Conservation (phyloP, 2,797 vertebrate species). For the Echeneis naucrates region DNA sequence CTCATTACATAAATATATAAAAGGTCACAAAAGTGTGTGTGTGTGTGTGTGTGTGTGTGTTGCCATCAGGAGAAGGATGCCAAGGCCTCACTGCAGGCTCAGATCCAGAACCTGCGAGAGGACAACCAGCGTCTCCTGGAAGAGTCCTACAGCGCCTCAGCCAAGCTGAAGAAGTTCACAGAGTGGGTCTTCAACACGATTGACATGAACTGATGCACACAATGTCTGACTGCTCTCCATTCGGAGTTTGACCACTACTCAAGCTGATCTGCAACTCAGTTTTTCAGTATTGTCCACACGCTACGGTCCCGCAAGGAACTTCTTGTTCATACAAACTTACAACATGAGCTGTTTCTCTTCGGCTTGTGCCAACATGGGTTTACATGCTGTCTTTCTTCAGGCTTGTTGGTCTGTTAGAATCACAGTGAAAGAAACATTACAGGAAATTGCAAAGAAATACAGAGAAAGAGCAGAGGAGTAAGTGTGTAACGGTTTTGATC, state of each 20-base stretch:
- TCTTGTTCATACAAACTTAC: slow-evolving; percentile 2
- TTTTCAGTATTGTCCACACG: slow-evolving; percentile 32
- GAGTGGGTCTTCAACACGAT: slow-evolving; percentile 99
- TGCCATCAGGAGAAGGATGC: slow-evolving; percentile 92
- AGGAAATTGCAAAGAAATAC: slow-evolving; percentile 8
- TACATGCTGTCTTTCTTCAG: slow-evolving; percentile 40
- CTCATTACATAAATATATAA: neutral
- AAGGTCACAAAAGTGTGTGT: neutral
- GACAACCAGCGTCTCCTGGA: slow-evolving; percentile 94
- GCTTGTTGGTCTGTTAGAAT: slow-evolving; percentile 44
- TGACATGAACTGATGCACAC: slow-evolving; percentile 91
- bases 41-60: neutral
- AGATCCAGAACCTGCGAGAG: slow-evolving; percentile 81
- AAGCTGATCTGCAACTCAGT: slow-evolving; percentile 33
- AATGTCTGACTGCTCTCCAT: slow-evolving; percentile 23
- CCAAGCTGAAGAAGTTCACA: slow-evolving; percentile 98
- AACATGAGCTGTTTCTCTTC: slow-evolving; percentile 22
- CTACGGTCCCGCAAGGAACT: slow-evolving; percentile 11
- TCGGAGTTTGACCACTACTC: slow-evolving; percentile 60
- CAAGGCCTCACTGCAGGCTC: slow-evolving; percentile 90
- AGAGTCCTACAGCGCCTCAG: slow-evolving; percentile 94
- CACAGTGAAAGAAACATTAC: slow-evolving; percentile 20
- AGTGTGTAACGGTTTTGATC: slow-evolving; percentile 41
- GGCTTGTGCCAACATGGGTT: slow-evolving; percentile 55
- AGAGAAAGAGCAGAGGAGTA: slow-evolving; percentile 32